phyloP scores from a whole-genome alignment of 2,113 vertebrate species.

The Paedocypris sp. region DNA sequence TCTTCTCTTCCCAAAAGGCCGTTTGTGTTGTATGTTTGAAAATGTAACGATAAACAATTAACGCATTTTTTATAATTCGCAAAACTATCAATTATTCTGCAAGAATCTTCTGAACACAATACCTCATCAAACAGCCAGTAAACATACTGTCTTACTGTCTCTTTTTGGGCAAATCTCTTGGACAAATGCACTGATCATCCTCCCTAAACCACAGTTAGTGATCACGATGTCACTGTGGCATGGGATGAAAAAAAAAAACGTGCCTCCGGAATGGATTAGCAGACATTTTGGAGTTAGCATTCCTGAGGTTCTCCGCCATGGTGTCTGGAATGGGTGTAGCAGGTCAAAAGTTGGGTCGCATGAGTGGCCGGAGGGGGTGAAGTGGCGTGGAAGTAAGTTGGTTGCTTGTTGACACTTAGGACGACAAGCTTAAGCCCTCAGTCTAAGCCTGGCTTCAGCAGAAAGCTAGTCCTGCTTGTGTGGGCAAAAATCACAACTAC shows the following conservation, averaged over 20 bases:
- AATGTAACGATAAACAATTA: too few species aligned
- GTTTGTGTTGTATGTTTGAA: too few species aligned
- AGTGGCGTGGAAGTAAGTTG: slow-evolving; percentile 13
- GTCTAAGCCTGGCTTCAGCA: background rate
- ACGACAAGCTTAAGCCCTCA: slow-evolving; percentile 18
- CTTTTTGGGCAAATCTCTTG: slow-evolving; percentile 9
- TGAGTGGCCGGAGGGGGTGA: slow-evolving; percentile 19
- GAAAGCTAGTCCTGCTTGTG: slow-evolving; percentile 11
- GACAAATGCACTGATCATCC: slow-evolving; percentile 1
- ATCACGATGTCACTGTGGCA: slow-evolving; percentile 15
- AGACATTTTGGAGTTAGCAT: slow-evolving; percentile 15
- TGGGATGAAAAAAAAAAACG: slow-evolving; percentile 4
- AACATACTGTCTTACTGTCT: too few species aligned
- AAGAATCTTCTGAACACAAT: too few species aligned
- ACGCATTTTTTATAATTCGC: too few species aligned
- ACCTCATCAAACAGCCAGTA: too few species aligned
- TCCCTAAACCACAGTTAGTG: background rate
- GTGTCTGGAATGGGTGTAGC: slow-evolving; percentile 11
- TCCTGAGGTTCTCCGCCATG: slow-evolving; percentile 26
- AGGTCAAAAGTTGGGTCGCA: slow-evolving; percentile 29
- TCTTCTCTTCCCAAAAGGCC: too few species aligned
- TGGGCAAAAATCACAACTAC: slow-evolving; percentile 9
- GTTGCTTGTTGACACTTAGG: slow-evolving; percentile 25
- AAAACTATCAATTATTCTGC: too few species aligned
- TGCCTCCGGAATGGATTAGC: slow-evolving; percentile 25